Evolutionary conservation across 2,113 vertebrate genomes (phyloP).

Genomic region (Paradisaea rubra): DNA sequence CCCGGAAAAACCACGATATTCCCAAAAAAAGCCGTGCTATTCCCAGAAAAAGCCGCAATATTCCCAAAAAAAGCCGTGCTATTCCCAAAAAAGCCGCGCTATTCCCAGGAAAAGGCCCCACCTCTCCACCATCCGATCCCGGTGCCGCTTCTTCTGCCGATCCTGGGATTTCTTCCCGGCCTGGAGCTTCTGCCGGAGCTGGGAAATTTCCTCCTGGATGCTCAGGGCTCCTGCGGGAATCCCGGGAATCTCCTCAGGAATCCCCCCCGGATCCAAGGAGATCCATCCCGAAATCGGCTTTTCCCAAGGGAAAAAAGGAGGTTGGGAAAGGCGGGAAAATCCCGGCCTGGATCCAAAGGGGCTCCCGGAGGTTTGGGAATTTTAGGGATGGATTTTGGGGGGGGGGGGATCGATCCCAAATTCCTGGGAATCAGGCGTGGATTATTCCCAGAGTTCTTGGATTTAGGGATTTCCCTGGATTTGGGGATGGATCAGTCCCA

Average conservation of each 20-base stretch:
- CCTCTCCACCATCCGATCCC: conserved; percentile 90
- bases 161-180: conserved; percentile 67
- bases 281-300: background rate
- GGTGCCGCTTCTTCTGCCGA: conserved; percentile 79
- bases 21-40: no score
- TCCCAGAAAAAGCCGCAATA: no score
- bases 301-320: no score
- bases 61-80: background rate
- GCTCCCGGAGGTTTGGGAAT: no score
- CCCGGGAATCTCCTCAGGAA: no score
- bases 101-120: background rate
- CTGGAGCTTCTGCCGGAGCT: conserved; percentile 69
- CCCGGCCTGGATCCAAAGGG: no score
- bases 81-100: background rate
- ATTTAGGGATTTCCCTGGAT: no score
- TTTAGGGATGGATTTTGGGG: no score
- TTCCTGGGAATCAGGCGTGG: background rate
- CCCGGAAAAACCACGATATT: no score
- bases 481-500: no score
- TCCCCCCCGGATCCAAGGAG: no score
- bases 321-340: background rate
- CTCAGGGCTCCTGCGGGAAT: conserved; percentile 12
- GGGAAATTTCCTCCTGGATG: conserved; percentile 68
- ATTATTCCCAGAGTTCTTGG: background rate
- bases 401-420: no score